Base-by-base conservation (phyloP, 2,888 invertebrate genomes). In the Synergus japonicus region DNA sequence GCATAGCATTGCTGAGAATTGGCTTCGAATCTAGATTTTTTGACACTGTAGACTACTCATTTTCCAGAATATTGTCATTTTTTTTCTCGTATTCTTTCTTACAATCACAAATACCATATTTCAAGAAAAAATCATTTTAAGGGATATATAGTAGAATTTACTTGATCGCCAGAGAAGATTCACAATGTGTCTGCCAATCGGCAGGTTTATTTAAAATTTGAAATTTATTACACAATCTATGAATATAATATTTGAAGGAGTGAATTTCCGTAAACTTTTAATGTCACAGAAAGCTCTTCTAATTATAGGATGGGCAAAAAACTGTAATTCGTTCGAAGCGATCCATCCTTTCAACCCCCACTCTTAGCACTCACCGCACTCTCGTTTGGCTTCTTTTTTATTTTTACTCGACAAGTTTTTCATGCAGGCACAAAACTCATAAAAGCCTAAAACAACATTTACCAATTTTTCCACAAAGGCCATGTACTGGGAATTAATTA, bases 391-490 rank as follows among this genome's bases (percentile, higher is more conserved):
- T 64, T 54, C 46, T 37, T 65, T 78, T 78, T 54, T 29, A 49
- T 77, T 80, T 79, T 80, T 82, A 58, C 77, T 76, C 69, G 60
- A 67, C 73, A 77, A 78, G 78, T 81, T 81, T 83, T 80, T 12
- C 78, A 64, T 65, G 46, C 83, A 60, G 78, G 77, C 81, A 84
- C 86, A 84, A 87, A 87, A 84, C 85, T 85, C 86, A 83, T 87
- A 84, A 87, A 87, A 85, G 86, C 87, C 86, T 86, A 85, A 86
- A 87, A 87, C 87, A 87, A 87, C 86, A 85, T 86, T 87, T 85
- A 81, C 85, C 83, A 83, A 83, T 81, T 81, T 82, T 43, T 77
- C 66, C 64, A 76, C 63, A 78, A 78, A 73, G 69, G 69, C 78
- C 65, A 44, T 49, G 73, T 49, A 63, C 69, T 66, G 67, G 67